These are phyloP conservation scores for Gortyna flavago DNA, from an alignment of 2,888 invertebrate genomes.

Conservation along the genomic window DNA sequence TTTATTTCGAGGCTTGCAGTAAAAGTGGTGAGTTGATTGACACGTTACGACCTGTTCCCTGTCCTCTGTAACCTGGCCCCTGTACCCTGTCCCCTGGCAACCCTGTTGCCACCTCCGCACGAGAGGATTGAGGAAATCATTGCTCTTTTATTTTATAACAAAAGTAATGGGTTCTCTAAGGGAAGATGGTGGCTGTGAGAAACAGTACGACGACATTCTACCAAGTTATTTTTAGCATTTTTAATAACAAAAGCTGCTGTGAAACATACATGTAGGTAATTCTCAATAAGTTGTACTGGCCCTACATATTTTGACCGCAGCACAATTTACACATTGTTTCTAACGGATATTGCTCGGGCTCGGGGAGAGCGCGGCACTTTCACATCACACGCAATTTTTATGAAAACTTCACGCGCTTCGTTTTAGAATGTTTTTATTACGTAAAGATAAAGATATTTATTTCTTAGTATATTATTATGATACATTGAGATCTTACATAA, in stretches of 20 bases:
- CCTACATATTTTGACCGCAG: neutral
- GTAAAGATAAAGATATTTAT: too few relatives aligned
- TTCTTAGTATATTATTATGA: too few relatives aligned
- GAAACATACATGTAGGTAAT: neutral
- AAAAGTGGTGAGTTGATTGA: slow-evolving; percentile 70
- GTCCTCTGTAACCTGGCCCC: slow-evolving; percentile 26
- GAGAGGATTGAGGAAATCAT: slow-evolving; percentile 21
- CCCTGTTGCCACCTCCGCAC: slow-evolving; percentile 26
- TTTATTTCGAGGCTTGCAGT: slow-evolving; percentile 72
- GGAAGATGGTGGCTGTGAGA: slow-evolving; percentile 2
- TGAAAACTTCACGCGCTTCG: neutral
- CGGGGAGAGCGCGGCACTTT: neutral
- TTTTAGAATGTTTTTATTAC: slow-evolving; percentile 11
- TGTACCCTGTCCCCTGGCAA: slow-evolving; percentile 2
- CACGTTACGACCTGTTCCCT: slow-evolving; percentile 63
- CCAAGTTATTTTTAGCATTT: neutral
- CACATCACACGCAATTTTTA: neutral
- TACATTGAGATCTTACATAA: too few relatives aligned
- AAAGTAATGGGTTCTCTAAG: slow-evolving; percentile 7
- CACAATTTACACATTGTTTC: slow-evolving; percentile 14
- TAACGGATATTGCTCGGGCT: neutral
- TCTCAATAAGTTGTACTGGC: neutral
- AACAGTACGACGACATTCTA: neutral
- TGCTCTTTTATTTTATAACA: slow-evolving; percentile 33
- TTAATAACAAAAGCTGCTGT: neutral